Percentiles rank a stretch among this genome's conserved stretches.
phyloP scores from a whole-genome alignment of 2,113 vertebrate genomes.

The Scomber japonicus region DNA sequence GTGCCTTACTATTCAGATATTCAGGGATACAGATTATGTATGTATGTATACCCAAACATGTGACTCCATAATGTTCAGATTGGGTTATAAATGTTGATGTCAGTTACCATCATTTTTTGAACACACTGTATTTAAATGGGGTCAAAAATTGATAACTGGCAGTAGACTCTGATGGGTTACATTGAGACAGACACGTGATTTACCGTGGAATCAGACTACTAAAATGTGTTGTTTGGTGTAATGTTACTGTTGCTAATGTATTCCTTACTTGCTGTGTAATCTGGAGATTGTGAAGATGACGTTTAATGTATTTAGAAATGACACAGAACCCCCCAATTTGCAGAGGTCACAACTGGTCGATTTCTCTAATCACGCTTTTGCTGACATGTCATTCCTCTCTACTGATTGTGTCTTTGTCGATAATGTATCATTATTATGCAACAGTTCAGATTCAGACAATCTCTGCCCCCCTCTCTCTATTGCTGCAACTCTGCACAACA shows the following conservation, averaged over 20 bases:
- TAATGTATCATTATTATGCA: conserved; percentile 27
- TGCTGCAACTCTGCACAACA: conserved; percentile 9
- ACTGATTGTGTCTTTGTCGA: conserved; percentile 17
- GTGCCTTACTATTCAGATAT: background rate
- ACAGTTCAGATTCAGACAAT: conserved; percentile 1
- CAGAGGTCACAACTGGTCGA: background rate
- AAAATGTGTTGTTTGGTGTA: background rate
- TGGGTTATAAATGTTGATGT: background rate
- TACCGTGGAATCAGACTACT: background rate
- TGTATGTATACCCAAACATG: too few relatives aligned
- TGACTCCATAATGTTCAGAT: too few relatives aligned
- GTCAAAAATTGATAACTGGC: background rate
- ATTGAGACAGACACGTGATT: background rate
- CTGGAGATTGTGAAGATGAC: background rate
- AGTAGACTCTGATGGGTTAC: too few relatives aligned
- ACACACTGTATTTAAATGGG: too few relatives aligned
- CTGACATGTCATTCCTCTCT: background rate
- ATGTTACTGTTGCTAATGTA: background rate
- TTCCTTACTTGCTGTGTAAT: background rate
- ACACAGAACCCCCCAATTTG: too few relatives aligned
- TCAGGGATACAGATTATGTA: background rate
- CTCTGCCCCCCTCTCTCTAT: background rate
- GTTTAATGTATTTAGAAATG: background rate
- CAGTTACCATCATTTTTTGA: too few relatives aligned
- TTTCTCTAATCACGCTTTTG: background rate